Evolutionary conservation across 2,888 invertebrate genomes (phyloP).

Genomic region (Nezara viridula): DNA sequence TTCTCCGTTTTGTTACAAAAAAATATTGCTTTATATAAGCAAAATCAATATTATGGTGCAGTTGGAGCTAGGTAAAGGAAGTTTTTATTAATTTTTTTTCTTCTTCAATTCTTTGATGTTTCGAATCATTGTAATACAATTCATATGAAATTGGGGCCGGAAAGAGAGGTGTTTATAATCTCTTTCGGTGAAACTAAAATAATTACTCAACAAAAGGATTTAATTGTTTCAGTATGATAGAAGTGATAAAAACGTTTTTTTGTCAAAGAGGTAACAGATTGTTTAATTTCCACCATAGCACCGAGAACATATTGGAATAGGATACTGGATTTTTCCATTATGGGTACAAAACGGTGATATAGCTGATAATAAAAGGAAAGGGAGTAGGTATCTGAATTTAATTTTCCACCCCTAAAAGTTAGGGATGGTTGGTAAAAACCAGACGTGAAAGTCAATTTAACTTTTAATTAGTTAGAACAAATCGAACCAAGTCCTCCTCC

Average conservation of each 20-base stretch:
- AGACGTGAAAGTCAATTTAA: background rate
- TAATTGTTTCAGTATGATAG: background rate
- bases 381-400: background rate
- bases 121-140: too few relatives aligned
- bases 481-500: background rate
- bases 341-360: background rate
- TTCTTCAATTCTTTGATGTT: too few relatives aligned
- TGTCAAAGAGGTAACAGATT: background rate
- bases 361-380: background rate
- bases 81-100: too few relatives aligned
- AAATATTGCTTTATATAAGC: too few relatives aligned
- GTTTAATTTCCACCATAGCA: background rate
- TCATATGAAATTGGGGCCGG: too few relatives aligned
- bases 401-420: background rate
- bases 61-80: too few relatives aligned
- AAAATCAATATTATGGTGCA: too few relatives aligned
- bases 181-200: too few relatives aligned
- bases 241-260: background rate
- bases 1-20: too few relatives aligned
- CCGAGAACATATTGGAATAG: background rate
- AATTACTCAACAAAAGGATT: background rate
- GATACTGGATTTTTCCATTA: background rate
- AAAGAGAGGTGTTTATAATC: too few relatives aligned
- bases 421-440: background rate
- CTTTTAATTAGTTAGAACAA: constrained; percentile 26